Base-by-base conservation (phyloP, 2,888 invertebrate species). In the Crossocerus cetratus region DNA sequence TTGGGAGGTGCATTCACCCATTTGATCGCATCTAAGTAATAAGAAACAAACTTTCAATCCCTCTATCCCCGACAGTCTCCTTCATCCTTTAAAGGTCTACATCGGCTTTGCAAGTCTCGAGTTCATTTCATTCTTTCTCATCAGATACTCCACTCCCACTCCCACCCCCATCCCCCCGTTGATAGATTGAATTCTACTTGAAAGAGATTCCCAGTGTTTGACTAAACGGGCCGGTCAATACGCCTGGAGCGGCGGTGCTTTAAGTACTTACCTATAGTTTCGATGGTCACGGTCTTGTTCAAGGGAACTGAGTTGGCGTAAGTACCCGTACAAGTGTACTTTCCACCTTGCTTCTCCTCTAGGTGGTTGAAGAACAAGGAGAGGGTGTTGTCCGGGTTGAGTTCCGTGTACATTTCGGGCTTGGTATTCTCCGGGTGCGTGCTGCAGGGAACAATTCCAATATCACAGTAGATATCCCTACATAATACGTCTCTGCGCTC, bases 1-100 rank as follows among this genome's bases (percentile, higher is more conserved):
- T 95, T 94, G 86, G 93, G 93, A 45, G 97, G 96, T 0, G 97
- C 97, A 89, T 97, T 95, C 14, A 94, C 94, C 94, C 96, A 96
- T 74, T 95, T 96, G 72, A 98, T 96, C 53, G 95, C 95, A 87
- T 95, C 97, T 97, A 90, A 66, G 57, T 57, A 74, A 76, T 60
- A 70, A 32, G 91, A 89, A 82, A 66, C 60, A 49, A 71, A 58
- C 62, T 49, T 69, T 20, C n/a, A 3, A 68, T 3, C 18, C 45
- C 8, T 57, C 49, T 14, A 49, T 16, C 13, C 49, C 16, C 1
- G 49, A 13, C 14, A 16, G 44, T 13, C 23, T 13, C 13, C 0
- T 0, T 4, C 18, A 2, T 11, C 43, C 16, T 56, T 43, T 21
- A 21, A 60, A 60, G 3, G 20, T 60, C 44, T 16, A 60, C n/a